phyloP scores from a whole-genome alignment of 2,888 invertebrate species.

The Agelastica alni region DNA sequence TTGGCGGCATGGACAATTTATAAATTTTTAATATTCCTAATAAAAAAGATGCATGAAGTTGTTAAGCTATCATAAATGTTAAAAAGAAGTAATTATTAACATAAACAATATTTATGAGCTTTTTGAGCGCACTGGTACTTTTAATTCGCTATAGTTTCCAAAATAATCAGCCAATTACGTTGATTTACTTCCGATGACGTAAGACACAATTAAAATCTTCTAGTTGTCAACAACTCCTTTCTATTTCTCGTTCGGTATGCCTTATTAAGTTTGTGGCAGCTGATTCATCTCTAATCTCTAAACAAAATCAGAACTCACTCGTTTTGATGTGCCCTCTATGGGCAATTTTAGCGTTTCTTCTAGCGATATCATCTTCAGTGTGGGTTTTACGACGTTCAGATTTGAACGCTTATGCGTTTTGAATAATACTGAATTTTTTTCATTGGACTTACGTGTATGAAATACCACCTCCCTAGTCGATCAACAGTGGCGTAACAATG shows the following conservation, averaged over 20 bases:
- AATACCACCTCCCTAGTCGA: slow-evolving; percentile 11
- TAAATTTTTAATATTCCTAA: too few species aligned
- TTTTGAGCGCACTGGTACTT: too few species aligned
- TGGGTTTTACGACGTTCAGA: slow-evolving; percentile 30
- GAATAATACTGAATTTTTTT: slow-evolving; percentile 27
- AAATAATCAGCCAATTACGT: too few species aligned
- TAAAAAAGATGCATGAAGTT: too few species aligned
- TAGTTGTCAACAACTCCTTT: slow-evolving; percentile 7
- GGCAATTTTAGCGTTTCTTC: slow-evolving; percentile 25
- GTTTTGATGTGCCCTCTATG: slow-evolving; percentile 28
- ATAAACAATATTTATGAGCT: too few species aligned
- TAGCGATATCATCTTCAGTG: slow-evolving; percentile 29
- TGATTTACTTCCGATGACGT: too few species aligned
- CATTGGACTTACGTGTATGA: slow-evolving; percentile 6
- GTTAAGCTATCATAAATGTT: too few species aligned
- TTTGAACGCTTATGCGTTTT: slow-evolving; percentile 31
- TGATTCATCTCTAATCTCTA: slow-evolving; percentile 24
- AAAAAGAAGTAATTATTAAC: too few species aligned
- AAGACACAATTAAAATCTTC: slow-evolving; percentile 12
- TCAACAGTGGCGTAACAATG: neutral
- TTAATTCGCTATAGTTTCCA: too few species aligned
- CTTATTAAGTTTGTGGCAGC: slow-evolving; percentile 26
- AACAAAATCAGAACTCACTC: slow-evolving; percentile 26
- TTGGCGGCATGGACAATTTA: too few species aligned
- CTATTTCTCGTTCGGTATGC: neutral